Percentiles rank a stretch among this genome's conserved stretches.
phyloP scores from a whole-genome alignment of 2,797 vertebrate species.

The Numenius phaeopus region DNA sequence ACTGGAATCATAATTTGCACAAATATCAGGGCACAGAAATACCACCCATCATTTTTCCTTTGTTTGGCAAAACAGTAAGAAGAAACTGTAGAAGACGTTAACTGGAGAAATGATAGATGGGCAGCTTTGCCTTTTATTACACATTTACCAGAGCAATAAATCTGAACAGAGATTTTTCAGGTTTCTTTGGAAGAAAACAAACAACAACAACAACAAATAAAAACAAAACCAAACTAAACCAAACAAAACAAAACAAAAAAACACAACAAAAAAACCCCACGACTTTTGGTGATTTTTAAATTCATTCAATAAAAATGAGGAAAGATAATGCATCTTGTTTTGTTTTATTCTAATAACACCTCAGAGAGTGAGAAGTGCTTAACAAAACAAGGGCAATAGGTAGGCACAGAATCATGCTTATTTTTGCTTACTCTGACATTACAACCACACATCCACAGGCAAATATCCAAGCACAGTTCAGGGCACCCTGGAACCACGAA shows the following conservation, averaged over 20 bases:
- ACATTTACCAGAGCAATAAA: background rate
- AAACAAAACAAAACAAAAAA: background rate
- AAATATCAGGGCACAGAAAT: background rate
- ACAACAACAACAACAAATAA: too few species aligned
- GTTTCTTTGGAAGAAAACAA: background rate
- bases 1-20: background rate
- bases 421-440: fast-evolving
- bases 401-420: fast-evolving
- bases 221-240: too few species aligned
- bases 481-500: background rate
- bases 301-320: background rate
- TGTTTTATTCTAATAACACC: background rate
- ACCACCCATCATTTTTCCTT: background rate
- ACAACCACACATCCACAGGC: fast-evolving
- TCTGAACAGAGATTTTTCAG: background rate
- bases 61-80: background rate
- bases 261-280: background rate
- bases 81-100: background rate
- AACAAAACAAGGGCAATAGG: background rate
- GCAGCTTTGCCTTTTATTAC: background rate
- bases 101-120: background rate
- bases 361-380: background rate
- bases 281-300: background rate
- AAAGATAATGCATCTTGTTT: background rate
- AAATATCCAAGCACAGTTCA: fast-evolving